These are phyloP conservation scores for Dinothrombium tinctorium DNA, from an alignment of 1,140 invertebrate genomes.

Conservation along the genomic window DNA sequence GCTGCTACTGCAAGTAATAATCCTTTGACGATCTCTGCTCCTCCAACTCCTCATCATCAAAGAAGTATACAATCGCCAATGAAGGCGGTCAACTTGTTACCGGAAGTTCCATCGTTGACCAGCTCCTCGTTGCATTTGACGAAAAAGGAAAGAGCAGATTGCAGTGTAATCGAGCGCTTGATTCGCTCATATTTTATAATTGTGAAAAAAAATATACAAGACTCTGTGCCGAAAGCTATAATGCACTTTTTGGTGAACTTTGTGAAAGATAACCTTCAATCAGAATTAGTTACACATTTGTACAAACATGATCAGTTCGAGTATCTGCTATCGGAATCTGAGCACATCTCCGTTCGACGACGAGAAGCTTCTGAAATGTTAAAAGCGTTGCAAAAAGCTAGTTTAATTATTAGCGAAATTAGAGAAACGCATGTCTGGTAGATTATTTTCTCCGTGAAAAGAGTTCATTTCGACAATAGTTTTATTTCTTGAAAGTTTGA, in stretches of 20 bases:
- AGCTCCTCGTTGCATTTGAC: constrained; percentile 60
- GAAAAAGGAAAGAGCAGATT: constrained; percentile 78
- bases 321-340: constrained; percentile 75
- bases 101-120: constrained; percentile 43
- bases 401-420: constrained; percentile 74
- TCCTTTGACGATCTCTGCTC: no score
- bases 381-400: constrained; percentile 76
- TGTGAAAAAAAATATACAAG: constrained; percentile 92
- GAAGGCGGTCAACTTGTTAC: constrained; percentile 67
- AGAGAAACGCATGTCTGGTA: constrained; percentile 91
- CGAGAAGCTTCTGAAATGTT: constrained; percentile 93
- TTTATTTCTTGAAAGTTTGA: no score
- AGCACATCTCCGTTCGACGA: constrained; percentile 79
- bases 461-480: no score
- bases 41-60: no score
- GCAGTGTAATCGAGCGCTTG: constrained; percentile 83
- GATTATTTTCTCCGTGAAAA: no score
- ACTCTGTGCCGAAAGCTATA: constrained; percentile 92
- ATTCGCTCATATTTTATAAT: constrained; percentile 98
- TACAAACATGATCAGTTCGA: constrained; percentile 94
- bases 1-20: no score
- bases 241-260: constrained; percentile 99
- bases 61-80: no score
- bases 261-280: constrained; percentile 93
- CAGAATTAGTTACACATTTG: constrained; percentile 86